phyloP scores from a whole-genome alignment of 2,113 vertebrate species.

The Sylvilagus bachmani region DNA sequence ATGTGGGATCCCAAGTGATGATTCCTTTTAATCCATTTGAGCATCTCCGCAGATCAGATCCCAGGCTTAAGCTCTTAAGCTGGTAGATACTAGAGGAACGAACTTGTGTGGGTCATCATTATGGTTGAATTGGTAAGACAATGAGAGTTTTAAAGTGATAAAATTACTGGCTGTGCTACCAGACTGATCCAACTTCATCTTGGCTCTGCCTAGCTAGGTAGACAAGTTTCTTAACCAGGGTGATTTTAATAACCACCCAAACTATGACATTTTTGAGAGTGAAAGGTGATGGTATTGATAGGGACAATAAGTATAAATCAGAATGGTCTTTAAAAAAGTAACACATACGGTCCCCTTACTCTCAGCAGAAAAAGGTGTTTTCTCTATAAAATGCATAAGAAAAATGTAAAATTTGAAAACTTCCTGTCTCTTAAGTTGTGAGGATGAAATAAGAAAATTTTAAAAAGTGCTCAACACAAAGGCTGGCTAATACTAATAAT shows the following conservation, averaged over 20 bases:
- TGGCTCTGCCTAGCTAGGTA: background rate
- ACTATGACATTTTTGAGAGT: background rate
- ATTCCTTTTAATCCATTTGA: background rate
- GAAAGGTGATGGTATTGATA: background rate
- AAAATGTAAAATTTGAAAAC: background rate
- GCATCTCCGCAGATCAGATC: background rate
- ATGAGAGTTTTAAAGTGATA: background rate
- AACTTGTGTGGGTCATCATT: background rate
- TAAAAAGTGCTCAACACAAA: conserved; percentile 9
- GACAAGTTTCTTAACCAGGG: background rate
- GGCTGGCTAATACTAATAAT: background rate
- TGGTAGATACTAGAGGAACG: background rate
- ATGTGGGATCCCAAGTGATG: too few relatives aligned
- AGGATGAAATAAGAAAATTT: background rate
- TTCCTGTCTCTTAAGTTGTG: background rate
- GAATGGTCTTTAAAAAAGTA: background rate
- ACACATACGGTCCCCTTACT: background rate
- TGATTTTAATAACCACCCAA: background rate
- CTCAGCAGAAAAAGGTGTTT: background rate
- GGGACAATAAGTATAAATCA: background rate
- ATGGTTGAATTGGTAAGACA: background rate
- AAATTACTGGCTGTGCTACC: background rate
- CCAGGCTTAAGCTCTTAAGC: background rate
- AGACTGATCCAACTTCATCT: background rate
- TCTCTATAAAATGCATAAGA: background rate